phyloP scores from a whole-genome alignment of 2,888 invertebrate genomes.

The Odontothrips loti region DNA sequence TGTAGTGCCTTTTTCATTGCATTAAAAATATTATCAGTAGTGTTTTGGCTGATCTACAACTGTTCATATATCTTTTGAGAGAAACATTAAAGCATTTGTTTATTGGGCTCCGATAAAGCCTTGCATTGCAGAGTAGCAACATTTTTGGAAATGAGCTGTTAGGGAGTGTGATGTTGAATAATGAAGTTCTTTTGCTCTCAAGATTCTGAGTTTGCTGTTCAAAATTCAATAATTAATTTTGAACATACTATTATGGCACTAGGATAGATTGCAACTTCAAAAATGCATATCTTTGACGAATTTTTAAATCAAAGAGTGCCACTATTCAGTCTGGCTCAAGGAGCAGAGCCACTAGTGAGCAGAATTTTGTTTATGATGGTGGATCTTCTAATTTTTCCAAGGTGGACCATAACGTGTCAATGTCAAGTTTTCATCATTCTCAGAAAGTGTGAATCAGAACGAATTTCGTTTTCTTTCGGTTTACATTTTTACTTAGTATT shows the following conservation, averaged over 20 bases:
- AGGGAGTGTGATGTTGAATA: neutral
- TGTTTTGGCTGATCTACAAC: neutral
- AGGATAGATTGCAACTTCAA: neutral
- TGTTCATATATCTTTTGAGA: neutral
- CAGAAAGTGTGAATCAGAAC: no score
- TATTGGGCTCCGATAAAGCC: neutral
- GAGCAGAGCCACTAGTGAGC: no score
- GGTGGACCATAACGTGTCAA: no score
- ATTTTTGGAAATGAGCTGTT: conserved; percentile 11
- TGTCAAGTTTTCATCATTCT: no score
- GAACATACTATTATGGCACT: neutral
- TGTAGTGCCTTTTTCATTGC: conserved; percentile 20
- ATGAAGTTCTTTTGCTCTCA: conserved; percentile 21
- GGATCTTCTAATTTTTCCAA: no score
- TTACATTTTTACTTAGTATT: no score
- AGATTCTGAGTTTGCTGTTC: neutral
- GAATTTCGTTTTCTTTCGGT: no score
- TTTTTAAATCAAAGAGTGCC: no score
- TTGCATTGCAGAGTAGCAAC: neutral
- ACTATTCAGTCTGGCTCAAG: no score
- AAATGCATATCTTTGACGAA: no score
- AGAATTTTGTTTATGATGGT: no score
- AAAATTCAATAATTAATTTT: neutral
- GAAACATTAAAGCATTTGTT: neutral
- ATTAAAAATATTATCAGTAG: conserved; percentile 20